These are phyloP conservation scores for Diplolepis rosae DNA, from an alignment of 2,888 invertebrate species.

Conservation along the genomic window DNA sequence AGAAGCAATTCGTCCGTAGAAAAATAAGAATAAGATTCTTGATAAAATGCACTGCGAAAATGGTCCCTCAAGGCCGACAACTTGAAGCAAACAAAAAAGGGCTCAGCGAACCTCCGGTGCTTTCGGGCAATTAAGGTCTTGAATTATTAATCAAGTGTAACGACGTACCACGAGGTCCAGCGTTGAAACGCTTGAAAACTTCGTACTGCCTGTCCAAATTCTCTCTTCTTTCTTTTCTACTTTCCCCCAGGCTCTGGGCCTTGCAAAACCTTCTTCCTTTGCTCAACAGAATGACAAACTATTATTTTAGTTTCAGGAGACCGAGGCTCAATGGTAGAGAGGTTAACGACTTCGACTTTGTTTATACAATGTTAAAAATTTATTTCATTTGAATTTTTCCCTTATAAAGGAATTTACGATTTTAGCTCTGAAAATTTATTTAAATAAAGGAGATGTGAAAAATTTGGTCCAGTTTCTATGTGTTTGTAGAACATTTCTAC, in stretches of 20 bases:
- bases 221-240: slow-evolving; percentile 1
- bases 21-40: background rate
- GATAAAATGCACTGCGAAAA: slow-evolving; percentile 15
- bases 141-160: slow-evolving; percentile 60
- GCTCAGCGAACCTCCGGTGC: slow-evolving; percentile 37
- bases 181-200: slow-evolving; percentile 15
- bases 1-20: background rate
- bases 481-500: too few relatives aligned
- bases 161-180: slow-evolving; percentile 30
- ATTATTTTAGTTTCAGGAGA: background rate
- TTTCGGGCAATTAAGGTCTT: slow-evolving; percentile 60
- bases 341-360: background rate
- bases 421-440: background rate
- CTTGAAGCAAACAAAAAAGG: slow-evolving; percentile 18
- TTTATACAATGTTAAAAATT: background rate
- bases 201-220: slow-evolving; percentile 2
- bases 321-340: background rate
- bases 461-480: too few relatives aligned
- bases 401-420: background rate
- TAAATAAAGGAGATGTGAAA: too few relatives aligned
- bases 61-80: slow-evolving; percentile 24
- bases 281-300: background rate
- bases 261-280: slow-evolving; percentile 7
- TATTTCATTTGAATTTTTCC: background rate
- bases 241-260: slow-evolving; percentile 8